phyloP scores from a whole-genome alignment of 2,797 vertebrate species.

The Falco cherrug region DNA sequence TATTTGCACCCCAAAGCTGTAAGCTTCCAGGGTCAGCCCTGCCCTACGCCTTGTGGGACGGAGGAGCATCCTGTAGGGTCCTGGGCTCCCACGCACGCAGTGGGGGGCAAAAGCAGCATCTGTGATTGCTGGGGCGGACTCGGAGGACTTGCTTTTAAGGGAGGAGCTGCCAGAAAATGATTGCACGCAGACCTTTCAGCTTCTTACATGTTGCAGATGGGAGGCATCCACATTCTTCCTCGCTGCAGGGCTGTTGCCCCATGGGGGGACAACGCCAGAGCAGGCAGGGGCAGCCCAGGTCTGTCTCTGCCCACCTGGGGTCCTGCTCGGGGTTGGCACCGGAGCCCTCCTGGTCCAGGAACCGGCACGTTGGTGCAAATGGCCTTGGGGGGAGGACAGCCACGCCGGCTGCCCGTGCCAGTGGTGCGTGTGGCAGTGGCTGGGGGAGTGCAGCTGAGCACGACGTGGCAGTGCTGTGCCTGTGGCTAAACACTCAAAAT shows the following conservation, averaged over 20 bases:
- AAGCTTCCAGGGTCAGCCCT: not conserved
- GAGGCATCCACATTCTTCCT: not conserved
- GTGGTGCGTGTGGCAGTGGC: not conserved
- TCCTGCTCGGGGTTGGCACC: not conserved
- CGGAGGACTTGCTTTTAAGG: not conserved
- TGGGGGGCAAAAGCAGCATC: not conserved
- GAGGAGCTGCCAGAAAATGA: not conserved
- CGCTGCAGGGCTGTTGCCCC: not conserved
- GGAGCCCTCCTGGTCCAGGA: fast-evolving
- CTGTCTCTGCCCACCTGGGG: not conserved
- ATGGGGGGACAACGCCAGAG: fast-evolving
- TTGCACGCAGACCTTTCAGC: not conserved
- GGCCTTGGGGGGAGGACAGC: not conserved
- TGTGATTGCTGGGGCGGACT: not conserved
- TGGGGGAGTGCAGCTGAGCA: not conserved
- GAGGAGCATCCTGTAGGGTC: not conserved
- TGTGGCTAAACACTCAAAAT: not conserved
- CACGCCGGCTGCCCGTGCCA: fast-evolving
- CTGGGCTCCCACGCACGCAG: not conserved
- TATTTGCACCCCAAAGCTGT: not conserved
- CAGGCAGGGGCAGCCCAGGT: not conserved
- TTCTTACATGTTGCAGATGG: not conserved
- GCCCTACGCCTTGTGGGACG: fast-evolving
- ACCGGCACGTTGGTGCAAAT: fast-evolving
- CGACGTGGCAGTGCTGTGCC: fast-evolving